Percentiles rank a stretch among this genome's conserved stretches.
phyloP scores from a whole-genome alignment of 1,140 invertebrate genomes.

The Venturia canescens region DNA sequence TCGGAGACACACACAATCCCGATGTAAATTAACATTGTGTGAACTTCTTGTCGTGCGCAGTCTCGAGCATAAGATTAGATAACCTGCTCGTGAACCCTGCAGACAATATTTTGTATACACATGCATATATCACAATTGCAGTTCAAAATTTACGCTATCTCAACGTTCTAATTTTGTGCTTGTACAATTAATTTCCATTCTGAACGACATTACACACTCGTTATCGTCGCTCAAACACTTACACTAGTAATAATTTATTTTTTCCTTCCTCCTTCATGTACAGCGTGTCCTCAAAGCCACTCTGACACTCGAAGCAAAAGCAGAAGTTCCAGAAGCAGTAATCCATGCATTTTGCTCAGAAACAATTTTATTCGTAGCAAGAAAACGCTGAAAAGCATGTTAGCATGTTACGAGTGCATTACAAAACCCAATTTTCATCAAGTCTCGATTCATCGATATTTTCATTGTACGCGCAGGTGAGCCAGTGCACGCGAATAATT shows the following conservation, averaged over 20 bases:
- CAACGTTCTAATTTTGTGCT: constrained; percentile 25
- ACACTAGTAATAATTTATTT: constrained; percentile 16
- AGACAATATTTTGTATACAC: background rate
- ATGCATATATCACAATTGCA: background rate
- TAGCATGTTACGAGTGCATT: too few species aligned
- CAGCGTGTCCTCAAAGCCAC: background rate
- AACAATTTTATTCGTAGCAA: too few species aligned
- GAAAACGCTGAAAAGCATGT: too few species aligned
- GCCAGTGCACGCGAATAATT: constrained; percentile 7
- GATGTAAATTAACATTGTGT: constrained; percentile 14
- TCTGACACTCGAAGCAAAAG: too few species aligned
- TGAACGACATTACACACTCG: constrained; percentile 18
- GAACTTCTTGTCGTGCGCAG: constrained; percentile 27
- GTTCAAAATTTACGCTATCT: background rate
- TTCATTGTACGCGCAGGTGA: background rate
- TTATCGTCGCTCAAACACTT: constrained; percentile 10
- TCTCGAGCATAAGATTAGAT: constrained; percentile 27
- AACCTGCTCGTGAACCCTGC: constrained; percentile 28
- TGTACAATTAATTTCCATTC: constrained; percentile 30
- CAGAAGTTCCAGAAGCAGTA: too few species aligned
- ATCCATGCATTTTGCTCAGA: too few species aligned
- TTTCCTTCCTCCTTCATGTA: background rate
- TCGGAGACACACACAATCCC: background rate
- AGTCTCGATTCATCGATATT: too few species aligned
- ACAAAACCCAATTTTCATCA: too few species aligned